Conservation (phyloP, 2,888 invertebrate genomes). For the Amorpha juglandis region DNA sequence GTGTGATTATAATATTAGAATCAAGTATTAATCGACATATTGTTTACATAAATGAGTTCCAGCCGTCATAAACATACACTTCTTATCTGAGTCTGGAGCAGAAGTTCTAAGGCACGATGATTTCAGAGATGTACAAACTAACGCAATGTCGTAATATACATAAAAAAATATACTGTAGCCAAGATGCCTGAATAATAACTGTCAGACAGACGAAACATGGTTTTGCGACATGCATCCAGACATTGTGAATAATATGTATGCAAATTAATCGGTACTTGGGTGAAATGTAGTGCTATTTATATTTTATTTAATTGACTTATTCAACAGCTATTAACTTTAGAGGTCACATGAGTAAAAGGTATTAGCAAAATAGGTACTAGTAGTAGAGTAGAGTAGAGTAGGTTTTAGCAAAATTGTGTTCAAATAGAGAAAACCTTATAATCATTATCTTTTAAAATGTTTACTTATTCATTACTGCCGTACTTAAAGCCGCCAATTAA, state of each 20-base stretch:
- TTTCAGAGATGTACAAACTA: neutral
- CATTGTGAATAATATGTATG: neutral
- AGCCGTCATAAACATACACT: neutral
- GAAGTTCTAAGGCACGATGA: neutral
- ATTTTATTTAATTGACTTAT: neutral
- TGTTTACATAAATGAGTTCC: neutral
- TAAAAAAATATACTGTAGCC: conserved; percentile 3
- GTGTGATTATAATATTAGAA: no score
- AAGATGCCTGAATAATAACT: neutral
- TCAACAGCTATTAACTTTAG: neutral
- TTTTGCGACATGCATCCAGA: neutral
- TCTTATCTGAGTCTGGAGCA: neutral
- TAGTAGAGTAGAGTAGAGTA: no score
- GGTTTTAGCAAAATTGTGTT: no score
- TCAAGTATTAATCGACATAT: no score
- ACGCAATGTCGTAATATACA: neutral
- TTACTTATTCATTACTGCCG: no score
- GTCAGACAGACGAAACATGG: neutral
- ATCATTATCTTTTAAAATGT: no score
- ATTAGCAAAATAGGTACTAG: no score
- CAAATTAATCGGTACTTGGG: neutral
- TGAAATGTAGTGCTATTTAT: neutral
- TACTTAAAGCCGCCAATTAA: no score
- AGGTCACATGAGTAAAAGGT: no score
- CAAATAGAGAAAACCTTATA: no score